These are phyloP conservation scores for Heterotilapia buettikoferi DNA, from an alignment of 2,113 vertebrate species.

Conservation along the genomic window DNA sequence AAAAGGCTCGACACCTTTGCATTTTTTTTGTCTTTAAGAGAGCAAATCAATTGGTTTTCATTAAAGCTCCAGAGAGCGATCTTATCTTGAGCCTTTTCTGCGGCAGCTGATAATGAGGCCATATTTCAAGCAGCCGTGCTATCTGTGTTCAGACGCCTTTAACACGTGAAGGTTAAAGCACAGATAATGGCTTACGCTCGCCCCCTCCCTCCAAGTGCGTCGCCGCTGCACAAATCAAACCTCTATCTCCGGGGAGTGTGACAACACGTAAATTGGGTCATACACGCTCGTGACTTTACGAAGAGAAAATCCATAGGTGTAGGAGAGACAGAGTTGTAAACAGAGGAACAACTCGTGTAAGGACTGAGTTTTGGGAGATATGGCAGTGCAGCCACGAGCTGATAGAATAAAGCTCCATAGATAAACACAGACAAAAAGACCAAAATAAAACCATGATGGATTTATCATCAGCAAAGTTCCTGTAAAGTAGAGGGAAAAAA, in stretches of 20 bases:
- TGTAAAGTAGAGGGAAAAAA: neutral
- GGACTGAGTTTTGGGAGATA: neutral
- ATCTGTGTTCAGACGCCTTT: constrained; percentile 46
- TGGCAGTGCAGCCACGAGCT: neutral
- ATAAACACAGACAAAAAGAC: neutral
- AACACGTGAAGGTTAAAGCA: constrained; percentile 67
- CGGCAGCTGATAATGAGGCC: constrained; percentile 61
- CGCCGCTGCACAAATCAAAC: constrained; percentile 57
- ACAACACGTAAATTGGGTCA: constrained; percentile 54
- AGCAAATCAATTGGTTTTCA: constrained; percentile 68
- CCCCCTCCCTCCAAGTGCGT: constrained; percentile 2
- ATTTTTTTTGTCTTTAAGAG: constrained; percentile 17
- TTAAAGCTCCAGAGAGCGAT: constrained; percentile 51
- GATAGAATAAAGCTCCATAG: neutral
- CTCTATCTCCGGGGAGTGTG: constrained; percentile 42
- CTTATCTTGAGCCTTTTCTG: constrained; percentile 46
- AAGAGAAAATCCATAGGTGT: neutral
- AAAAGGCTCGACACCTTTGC: neutral
- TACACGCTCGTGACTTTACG: neutral
- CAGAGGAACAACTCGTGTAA: neutral
- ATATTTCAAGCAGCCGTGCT: constrained; percentile 52
- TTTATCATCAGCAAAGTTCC: neutral
- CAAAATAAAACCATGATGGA: neutral
- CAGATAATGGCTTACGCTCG: constrained; percentile 47
- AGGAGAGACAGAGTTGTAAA: constrained; percentile 8